These are phyloP conservation scores for Drosophila nigrodunni DNA, from an alignment of 1,140 invertebrate genomes.

Conservation along the genomic window DNA sequence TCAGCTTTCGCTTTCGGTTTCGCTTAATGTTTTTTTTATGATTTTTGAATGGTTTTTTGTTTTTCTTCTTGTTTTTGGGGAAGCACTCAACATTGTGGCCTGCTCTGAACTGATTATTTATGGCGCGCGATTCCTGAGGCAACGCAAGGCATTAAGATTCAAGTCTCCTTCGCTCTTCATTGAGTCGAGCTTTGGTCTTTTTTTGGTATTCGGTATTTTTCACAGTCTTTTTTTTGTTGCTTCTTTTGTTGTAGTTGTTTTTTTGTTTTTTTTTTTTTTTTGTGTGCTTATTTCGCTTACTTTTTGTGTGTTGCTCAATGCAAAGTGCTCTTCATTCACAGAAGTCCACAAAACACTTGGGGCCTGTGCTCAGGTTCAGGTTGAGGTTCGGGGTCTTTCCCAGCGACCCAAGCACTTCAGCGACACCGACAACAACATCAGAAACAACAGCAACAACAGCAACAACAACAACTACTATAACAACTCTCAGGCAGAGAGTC, in stretches of 20 bases:
- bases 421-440: conserved; percentile 1
- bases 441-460: neutral
- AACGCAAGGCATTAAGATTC: conserved; percentile 29
- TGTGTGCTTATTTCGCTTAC: conserved; percentile 6
- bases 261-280: conserved; percentile 25
- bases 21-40: neutral
- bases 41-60: neutral
- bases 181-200: neutral
- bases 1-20: conserved; percentile 37
- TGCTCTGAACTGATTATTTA: conserved; percentile 41
- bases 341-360: conserved; percentile 52
- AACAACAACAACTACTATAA: neutral
- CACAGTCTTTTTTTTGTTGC: neutral
- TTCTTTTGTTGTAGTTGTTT: conserved; percentile 15
- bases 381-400: conserved; percentile 30
- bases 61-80: conserved; percentile 1
- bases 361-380: conserved; percentile 23
- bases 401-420: conserved; percentile 28
- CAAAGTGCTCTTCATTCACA: conserved; percentile 81
- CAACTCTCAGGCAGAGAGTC: neutral
- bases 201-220: conserved; percentile 27
- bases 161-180: conserved; percentile 7
- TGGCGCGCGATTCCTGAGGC: conserved; percentile 44
- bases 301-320: conserved; percentile 56
- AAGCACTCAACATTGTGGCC: conserved; percentile 4